Evolutionary conservation across 2,797 vertebrate species (phyloP).

Genomic region (Jordanella pulchra): DNA sequence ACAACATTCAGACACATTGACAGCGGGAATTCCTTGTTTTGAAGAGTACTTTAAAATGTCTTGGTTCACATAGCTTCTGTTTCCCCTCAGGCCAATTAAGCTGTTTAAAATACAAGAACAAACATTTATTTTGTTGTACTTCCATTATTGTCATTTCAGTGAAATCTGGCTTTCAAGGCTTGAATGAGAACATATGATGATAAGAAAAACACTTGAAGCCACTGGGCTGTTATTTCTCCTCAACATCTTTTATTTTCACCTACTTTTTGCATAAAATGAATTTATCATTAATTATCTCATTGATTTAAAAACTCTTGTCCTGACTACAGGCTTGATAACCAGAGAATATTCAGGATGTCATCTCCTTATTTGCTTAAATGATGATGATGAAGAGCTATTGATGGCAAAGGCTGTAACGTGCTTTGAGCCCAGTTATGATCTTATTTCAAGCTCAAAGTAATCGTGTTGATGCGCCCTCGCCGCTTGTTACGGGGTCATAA

Average conservation of each 20-base stretch:
- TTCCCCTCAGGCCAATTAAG: background rate
- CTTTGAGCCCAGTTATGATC: background rate
- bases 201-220: background rate
- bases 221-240: background rate
- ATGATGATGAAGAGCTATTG: background rate
- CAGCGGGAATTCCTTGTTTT: slow-evolving; percentile 7
- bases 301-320: slow-evolving; percentile 6
- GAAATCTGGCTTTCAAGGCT: background rate
- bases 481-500: slow-evolving; percentile 18
- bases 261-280: background rate
- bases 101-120: slow-evolving; percentile 6
- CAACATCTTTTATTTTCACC: background rate
- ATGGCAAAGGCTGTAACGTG: background rate
- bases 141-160: no score
- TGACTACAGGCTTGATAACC: slow-evolving; percentile 4
- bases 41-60: background rate
- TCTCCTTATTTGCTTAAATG: background rate
- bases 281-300: background rate
- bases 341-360: background rate
- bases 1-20: slow-evolving; percentile 6
- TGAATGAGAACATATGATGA: background rate
- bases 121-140: background rate
- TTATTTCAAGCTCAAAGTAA: slow-evolving; percentile 4
- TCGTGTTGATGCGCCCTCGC: background rate
- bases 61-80: background rate